phyloP scores from a whole-genome alignment of 2,888 invertebrate species.

The Mesorhabditis sp. region DNA sequence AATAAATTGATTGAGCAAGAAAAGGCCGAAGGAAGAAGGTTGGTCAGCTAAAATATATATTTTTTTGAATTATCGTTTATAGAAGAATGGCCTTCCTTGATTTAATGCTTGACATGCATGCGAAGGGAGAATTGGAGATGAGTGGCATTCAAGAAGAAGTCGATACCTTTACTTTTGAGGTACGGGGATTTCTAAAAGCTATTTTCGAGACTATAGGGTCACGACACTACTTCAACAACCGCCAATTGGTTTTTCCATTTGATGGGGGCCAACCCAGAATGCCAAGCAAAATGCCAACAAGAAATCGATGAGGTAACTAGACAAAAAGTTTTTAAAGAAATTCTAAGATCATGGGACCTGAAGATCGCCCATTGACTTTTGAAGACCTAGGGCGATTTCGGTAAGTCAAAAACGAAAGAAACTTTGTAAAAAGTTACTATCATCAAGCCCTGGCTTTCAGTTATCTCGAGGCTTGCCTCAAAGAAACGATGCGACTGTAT shows the following conservation, averaged over 20 bases:
- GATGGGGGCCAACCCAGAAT: conserved; percentile 76
- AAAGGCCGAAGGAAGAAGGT: conserved; percentile 26
- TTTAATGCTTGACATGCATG: conserved; percentile 59
- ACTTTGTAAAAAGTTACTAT: too few relatives aligned
- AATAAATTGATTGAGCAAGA: conserved; percentile 35
- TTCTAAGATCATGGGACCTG: conserved; percentile 31
- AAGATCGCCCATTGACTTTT: conserved; percentile 58
- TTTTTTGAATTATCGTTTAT: conserved; percentile 14
- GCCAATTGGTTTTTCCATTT: conserved; percentile 82
- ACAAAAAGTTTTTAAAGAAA: background rate
- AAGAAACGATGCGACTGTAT: conserved; percentile 55
- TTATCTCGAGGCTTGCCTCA: conserved; percentile 60
- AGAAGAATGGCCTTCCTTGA: conserved; percentile 60
- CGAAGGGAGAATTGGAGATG: conserved; percentile 50
- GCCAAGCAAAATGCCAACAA: conserved; percentile 68
- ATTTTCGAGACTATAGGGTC: conserved; percentile 68
- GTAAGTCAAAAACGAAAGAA: background rate
- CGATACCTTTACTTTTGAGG: conserved; percentile 57
- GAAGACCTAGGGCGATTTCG: conserved; percentile 60
- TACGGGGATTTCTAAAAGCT: conserved; percentile 7
- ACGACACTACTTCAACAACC: conserved; percentile 80
- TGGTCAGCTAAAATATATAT: background rate
- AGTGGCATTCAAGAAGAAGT: conserved; percentile 56
- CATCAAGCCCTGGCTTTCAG: conserved; percentile 40
- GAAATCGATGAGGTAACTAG: conserved; percentile 58